Evolutionary conservation across 1,140 invertebrate species (phyloP).

Genomic region (Lordiphosa mommai): DNA sequence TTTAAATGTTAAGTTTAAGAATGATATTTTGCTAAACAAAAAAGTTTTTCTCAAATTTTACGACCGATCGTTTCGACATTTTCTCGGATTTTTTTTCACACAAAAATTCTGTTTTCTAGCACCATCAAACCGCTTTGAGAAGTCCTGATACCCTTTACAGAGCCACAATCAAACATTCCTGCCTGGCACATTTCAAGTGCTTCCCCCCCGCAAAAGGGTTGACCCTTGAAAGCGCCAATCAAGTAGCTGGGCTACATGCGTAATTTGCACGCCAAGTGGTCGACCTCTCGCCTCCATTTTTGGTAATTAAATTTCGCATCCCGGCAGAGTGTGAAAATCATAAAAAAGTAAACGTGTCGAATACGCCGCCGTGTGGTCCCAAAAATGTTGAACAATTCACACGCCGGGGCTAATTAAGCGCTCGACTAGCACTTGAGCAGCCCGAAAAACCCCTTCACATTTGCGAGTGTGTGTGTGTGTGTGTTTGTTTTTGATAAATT

Average conservation of each 20-base stretch:
- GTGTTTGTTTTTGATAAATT: conserved; percentile 69
- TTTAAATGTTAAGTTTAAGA: no score
- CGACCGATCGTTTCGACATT: no score
- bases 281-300: conserved; percentile 1
- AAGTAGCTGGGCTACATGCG: conserved; percentile 69
- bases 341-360: conserved; percentile 64
- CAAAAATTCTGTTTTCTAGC: no score
- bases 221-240: conserved; percentile 71
- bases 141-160: no score
- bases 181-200: conserved; percentile 14
- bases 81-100: no score
- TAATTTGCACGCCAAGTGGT: conserved; percentile 68
- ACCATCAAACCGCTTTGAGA: no score
- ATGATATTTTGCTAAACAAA: no score
- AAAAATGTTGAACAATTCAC: conserved; percentile 71
- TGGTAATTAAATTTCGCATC: conserved; percentile 66
- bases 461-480: conserved; percentile 8
- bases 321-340: conserved; percentile 65
- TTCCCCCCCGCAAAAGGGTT: conserved; percentile 30
- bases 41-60: no score
- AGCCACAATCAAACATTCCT: no score
- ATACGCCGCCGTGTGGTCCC: conserved; percentile 44
- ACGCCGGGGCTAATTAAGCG: conserved; percentile 67
- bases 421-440: conserved; percentile 45
- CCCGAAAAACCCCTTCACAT: conserved; percentile 21